Evolutionary conservation across 2,888 invertebrate species (phyloP), one percentile per base, ranked within the genome.

Genomic region (Zygothrica quintamaculata): DNA sequence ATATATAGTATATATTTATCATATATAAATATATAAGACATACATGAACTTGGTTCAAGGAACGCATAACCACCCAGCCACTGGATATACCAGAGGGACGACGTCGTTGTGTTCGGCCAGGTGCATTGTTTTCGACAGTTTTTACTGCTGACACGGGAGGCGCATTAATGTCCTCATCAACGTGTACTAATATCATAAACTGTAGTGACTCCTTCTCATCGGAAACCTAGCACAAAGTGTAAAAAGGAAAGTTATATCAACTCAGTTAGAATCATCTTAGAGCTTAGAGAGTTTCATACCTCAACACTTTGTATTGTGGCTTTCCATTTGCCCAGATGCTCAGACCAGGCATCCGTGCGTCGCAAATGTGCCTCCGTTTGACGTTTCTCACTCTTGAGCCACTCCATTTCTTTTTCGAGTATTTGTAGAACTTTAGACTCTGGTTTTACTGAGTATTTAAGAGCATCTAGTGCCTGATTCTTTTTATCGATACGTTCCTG

Each of bases 281-380:
- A 55, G 3, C n/a, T n/a, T n/a, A n/a, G 15, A 12, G 1, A 34
- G 33, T 36, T 2, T 15, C 55, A 33, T 75, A 92, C 95, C 95
- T 96, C 96, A 5, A 95, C 95, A 87, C 95, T 95, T 89, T 96
- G 95, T 16, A 97, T 95, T 36, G 94, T 94, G 4, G 97, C 97
- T 61, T 95, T 93, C 98, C 98, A 98, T 71, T 93, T 93, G 15
- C 97, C 97, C 73, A 97, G 92, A 89, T 97, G 96, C 77, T 97
- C 96, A 0, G 96, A 95, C 98, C 98, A 98, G 44, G 95, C 94
- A 91, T 97, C 96, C 0, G 97, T 97, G 34, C 97, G 93, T 11
- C 94, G 93, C 50, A 97, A 92, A 91, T 98, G 97, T 0, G 96
- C 95, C 89, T 97, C 97, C 34, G 97, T 91, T 73, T 96, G 94